phyloP scores from a whole-genome alignment of 2,888 invertebrate species.

The Erebia aethiops region DNA sequence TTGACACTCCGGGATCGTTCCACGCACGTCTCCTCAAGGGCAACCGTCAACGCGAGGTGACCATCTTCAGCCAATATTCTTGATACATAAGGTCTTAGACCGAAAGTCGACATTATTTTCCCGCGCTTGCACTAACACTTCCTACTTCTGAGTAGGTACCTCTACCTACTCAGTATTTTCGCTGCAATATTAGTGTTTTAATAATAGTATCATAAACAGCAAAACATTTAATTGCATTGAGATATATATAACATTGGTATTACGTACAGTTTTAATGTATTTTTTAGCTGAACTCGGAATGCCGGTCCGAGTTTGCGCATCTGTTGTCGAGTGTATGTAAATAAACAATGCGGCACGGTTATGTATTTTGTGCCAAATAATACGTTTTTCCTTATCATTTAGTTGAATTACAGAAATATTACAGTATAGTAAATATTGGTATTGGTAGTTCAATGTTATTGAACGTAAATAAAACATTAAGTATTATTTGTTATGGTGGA shows the following conservation, averaged over 20 bases:
- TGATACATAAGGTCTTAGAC: neutral
- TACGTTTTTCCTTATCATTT: conserved; percentile 17
- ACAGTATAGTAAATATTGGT: neutral
- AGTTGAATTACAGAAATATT: neutral
- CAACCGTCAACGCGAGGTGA: conserved; percentile 83
- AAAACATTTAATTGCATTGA: conserved; percentile 22
- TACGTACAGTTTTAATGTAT: conserved; percentile 26
- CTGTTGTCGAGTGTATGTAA: conserved; percentile 32
- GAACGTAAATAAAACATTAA: conserved; percentile 10
- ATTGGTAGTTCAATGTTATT: conserved; percentile 2
- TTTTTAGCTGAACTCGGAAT: conserved; percentile 13
- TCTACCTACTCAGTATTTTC: neutral
- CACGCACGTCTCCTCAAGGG: conserved; percentile 89
- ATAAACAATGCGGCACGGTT: conserved; percentile 30
- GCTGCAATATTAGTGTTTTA: conserved; percentile 4
- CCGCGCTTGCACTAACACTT: conserved; percentile 20
- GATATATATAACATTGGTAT: conserved; percentile 18
- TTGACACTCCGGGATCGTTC: conserved; percentile 94
- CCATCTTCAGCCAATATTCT: conserved; percentile 22
- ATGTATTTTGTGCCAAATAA: conserved; percentile 5
- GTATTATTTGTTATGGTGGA: conserved; percentile 1
- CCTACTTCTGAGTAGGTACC: neutral
- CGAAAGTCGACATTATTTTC: conserved; percentile 10
- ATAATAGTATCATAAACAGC: conserved; percentile 23
- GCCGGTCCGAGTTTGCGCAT: conserved; percentile 25